Conservation (phyloP, 1,140 invertebrate genomes). For the Battus philenor region DNA sequence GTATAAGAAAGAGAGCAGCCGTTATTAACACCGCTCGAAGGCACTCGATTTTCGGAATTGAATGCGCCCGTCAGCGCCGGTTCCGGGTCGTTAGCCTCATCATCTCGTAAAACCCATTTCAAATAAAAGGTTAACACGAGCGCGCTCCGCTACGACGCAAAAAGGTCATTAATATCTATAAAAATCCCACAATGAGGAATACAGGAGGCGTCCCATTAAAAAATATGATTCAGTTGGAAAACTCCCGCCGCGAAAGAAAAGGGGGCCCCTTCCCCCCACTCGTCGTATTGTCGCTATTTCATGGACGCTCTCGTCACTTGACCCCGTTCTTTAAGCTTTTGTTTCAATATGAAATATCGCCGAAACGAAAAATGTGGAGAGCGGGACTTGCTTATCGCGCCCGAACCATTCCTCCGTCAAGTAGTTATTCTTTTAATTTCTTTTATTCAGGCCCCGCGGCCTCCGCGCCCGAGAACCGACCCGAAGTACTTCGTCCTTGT, state of each 20-base stretch:
- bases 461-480: neutral
- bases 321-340: slow-evolving; percentile 49
- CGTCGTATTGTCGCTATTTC: slow-evolving; percentile 28
- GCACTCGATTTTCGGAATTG: no score
- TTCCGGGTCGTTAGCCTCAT: neutral
- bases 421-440: slow-evolving; percentile 7
- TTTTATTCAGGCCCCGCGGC: neutral
- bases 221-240: slow-evolving; percentile 40
- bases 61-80: neutral
- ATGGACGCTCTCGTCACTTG: slow-evolving; percentile 33
- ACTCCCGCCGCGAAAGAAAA: slow-evolving; percentile 19
- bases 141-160: slow-evolving; percentile 4
- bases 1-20: no score
- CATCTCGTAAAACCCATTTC: slow-evolving; percentile 9
- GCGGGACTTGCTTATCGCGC: slow-evolving; percentile 17
- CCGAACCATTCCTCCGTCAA: neutral
- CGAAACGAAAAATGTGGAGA: slow-evolving; percentile 24
- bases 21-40: no score
- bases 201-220: slow-evolving; percentile 32
- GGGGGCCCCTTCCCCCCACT: slow-evolving; percentile 18
- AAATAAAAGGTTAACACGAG: slow-evolving; percentile 7
- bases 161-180: slow-evolving; percentile 17
- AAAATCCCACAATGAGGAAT: slow-evolving; percentile 19
- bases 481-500: no score
- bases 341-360: slow-evolving; percentile 58